phyloP scores from a whole-genome alignment of 1,140 invertebrate species.

The Paraescarpia echinospica region DNA sequence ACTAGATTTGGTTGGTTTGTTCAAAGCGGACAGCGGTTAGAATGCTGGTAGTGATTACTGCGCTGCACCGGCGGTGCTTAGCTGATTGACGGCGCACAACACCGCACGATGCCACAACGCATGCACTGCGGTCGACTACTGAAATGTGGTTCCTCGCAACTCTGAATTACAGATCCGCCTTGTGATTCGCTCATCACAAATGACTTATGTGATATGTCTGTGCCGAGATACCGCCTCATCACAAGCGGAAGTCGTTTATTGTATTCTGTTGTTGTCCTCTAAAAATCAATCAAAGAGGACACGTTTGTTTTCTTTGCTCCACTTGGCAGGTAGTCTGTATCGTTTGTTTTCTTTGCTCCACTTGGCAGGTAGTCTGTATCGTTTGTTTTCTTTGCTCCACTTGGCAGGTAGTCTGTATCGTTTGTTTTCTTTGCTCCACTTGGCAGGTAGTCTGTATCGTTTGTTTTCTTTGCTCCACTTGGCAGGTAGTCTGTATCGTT shows the following conservation, averaged over 20 bases:
- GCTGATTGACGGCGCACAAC: neutral
- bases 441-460: too few species aligned
- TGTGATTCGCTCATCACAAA: neutral
- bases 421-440: too few species aligned
- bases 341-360: too few species aligned
- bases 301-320: neutral
- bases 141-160: neutral
- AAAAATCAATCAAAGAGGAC: neutral
- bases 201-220: neutral
- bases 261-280: neutral
- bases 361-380: too few species aligned
- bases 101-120: neutral
- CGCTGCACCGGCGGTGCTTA: neutral
- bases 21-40: neutral
- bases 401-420: too few species aligned
- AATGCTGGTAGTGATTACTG: neutral
- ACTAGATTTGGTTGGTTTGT: slow-evolving; percentile 1
- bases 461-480: too few species aligned
- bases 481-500: too few species aligned
- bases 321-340: too few species aligned
- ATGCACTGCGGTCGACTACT: neutral
- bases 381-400: too few species aligned
- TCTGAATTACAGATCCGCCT: neutral
- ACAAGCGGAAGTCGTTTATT: neutral
- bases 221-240: neutral